Evolutionary conservation across 2,888 invertebrate species (phyloP).

Genomic region (Caenorhabditis sp.): DNA sequence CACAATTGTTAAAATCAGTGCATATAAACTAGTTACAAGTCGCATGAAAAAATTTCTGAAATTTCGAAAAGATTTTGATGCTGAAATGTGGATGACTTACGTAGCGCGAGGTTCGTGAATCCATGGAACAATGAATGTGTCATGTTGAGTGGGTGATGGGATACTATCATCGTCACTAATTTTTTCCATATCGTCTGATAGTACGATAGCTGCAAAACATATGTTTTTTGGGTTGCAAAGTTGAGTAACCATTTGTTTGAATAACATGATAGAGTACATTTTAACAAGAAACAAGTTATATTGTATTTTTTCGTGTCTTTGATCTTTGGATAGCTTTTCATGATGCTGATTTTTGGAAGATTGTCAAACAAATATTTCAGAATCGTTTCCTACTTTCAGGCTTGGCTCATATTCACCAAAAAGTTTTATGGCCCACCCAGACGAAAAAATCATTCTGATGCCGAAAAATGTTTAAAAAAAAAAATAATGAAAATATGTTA

Average conservation of each 20-base stretch:
- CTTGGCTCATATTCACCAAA: too few species aligned
- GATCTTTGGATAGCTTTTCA: too few species aligned
- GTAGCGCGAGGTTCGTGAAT: constrained; percentile 40
- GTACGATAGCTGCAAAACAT: constrained; percentile 31
- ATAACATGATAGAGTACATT: neutral
- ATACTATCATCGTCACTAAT: constrained; percentile 30
- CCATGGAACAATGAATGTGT: constrained; percentile 26
- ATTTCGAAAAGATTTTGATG: neutral
- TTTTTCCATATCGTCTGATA: constrained; percentile 39
- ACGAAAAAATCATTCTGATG: too few species aligned
- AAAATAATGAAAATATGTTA: too few species aligned
- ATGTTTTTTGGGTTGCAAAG: neutral
- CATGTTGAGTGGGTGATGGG: constrained; percentile 28
- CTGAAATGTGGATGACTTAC: constrained; percentile 12
- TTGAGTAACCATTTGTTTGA: neutral
- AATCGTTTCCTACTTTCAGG: too few species aligned
- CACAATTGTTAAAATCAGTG: constrained; percentile 64
- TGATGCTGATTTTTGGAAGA: neutral
- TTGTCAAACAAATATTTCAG: neutral
- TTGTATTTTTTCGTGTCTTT: neutral
- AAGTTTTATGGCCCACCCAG: too few species aligned
- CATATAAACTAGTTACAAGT: constrained; percentile 65
- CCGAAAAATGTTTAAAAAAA: too few species aligned
- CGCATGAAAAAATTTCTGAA: constrained; percentile 62
- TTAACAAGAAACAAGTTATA: neutral